Evolutionary conservation across 2,888 invertebrate species (phyloP), one percentile per base, ranked within the genome.

Genomic region (Dusona sp.): DNA sequence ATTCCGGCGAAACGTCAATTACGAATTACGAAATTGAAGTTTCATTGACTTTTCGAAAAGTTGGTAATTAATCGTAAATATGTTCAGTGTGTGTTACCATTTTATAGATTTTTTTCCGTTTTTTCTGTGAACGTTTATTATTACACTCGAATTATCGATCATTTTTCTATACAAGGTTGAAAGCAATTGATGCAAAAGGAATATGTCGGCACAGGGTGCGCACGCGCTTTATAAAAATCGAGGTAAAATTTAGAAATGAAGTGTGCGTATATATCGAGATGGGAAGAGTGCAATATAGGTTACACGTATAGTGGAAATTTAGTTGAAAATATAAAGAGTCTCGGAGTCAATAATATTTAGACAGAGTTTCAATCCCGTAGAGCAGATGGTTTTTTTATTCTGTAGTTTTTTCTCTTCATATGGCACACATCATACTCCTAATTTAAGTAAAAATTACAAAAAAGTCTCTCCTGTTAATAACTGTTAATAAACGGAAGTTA

Each of bases 161-260:
- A 38, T 57, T 22, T 22, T 4, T 16, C 22, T 7, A 22, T 65
- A 19, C 33, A 45, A 61, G 61, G 33, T 70, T 61, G 61, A n/a
- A 77, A 77, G 70, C 70, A 82, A 82, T 82, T 70, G 72, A 22
- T 70, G 61, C 36, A 64, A 64, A 61, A 70, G 48, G 61, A 82
- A 82, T 77, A 61, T 42, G 48, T 38, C 22, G 29, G 22, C 68
- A 79, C 38, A 79, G 54, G 25, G 25, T 38, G 19, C 29, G 29
- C 29, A 4, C 29, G 13, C 33, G 22, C 51, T 65, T n/a, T 29
- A 79, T 13, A 11, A 8, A 22, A 54, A 68, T 67, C 33, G 42
- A 45, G 29, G 19, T 8, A 64, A n/a, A 57, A 36, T 38, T 72
- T 33, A 29, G 11, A 19, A 19, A 51, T 19, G 51, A 51, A 33